Conservation (phyloP, 37 sponge, comb jelly and placozoan genomes). For the Geodia barretti region DNA sequence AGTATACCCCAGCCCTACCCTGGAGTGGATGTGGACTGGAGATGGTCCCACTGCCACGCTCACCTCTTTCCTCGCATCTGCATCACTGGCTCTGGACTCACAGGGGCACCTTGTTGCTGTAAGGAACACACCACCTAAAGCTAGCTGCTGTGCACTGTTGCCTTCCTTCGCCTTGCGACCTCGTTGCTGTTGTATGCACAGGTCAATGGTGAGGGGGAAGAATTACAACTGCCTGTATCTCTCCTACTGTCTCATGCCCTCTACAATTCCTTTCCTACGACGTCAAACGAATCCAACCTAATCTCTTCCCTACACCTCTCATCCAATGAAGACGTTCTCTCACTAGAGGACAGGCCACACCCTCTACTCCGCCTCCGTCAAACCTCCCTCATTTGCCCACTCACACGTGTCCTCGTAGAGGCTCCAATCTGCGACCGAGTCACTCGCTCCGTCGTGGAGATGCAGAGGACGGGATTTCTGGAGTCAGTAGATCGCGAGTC, state of each 20-base stretch:
- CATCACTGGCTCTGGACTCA: background rate
- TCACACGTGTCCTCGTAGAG: background rate
- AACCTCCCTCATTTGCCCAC: conserved; percentile 1
- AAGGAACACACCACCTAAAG: no score
- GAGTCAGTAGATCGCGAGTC: background rate
- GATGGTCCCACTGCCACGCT: background rate
- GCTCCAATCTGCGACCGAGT: conserved; percentile 27
- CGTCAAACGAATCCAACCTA: background rate
- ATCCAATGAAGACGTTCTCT: background rate
- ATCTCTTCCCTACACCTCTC: background rate
- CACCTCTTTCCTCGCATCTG: background rate
- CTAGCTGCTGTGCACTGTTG: no score
- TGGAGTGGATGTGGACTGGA: background rate
- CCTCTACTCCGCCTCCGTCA: background rate
- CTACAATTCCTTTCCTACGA: background rate
- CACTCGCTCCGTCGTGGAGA: conserved; percentile 23
- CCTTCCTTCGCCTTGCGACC: background rate
- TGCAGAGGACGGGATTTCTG: conserved; percentile 11
- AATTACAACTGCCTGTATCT: background rate
- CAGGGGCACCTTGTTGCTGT: background rate
- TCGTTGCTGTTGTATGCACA: no score
- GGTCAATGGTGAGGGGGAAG: background rate
- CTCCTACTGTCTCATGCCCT: background rate
- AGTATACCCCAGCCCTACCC: conserved; percentile 8
- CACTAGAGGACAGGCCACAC: background rate